Evolutionary conservation across 2,113 vertebrate species (phyloP), one percentile per base, ranked within the genome.

Genomic region (Dicentrarchus labrax): DNA sequence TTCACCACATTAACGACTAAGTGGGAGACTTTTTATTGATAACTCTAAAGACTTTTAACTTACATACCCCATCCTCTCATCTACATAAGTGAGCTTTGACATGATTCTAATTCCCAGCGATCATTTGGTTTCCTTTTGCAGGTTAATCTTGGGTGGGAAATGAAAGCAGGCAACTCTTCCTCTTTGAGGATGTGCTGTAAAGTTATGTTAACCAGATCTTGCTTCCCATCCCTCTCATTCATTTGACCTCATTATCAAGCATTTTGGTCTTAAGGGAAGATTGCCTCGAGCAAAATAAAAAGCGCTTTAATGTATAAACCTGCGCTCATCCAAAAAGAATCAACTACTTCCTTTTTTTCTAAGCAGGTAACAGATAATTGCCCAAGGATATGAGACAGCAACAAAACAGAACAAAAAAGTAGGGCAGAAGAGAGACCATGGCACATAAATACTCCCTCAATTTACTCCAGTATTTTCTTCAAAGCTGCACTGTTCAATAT

Each of bases 221-320:
- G 36, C 47, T 76, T 79, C 59, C 61, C 21, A 64, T 38, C 43
- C 17, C 47, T 13, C 15, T 73, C 69, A 72, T 81, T 70, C 60
- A 47, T 56, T 72, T 88, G 83, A 89, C 87, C 90, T 87, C 69
- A 89, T 91, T 92, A 90, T 88, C 60, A 78, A 86, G 83, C 19
- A 5, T 47, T 74, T 60, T 43, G 60, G 65, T 86, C 80, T 59
- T 83, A n/a, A 64, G 78, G 86, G 83, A 78, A 59, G 38, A 73
- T 67, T 19, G 60, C 83, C 84, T 79, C 61, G 71, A 88, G 91
- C 87, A 72, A 78, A 47, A 82, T 24, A 43, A 74, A 84, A 86
- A 82, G 56, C 9, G 60, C 53, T 85, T 68, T 85, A 86, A 86
- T 78, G 60, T 84, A 78, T 69, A 70, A 86, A 83, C 53, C 48